These are phyloP conservation scores for Drosophila mojavensis DNA, from an alignment of 1,140 invertebrate species.

Conservation along the genomic window DNA sequence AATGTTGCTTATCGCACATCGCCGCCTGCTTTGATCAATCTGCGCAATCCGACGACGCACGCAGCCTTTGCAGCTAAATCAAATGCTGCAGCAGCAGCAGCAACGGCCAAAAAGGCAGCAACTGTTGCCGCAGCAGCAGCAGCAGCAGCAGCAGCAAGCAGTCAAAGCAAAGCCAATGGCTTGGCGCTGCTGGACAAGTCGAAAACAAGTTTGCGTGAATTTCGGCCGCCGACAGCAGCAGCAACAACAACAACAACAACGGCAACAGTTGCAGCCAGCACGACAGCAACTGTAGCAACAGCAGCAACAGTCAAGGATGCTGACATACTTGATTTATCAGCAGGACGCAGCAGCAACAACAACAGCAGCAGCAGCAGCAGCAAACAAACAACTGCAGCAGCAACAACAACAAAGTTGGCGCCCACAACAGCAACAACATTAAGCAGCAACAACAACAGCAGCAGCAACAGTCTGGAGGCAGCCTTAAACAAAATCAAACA, in stretches of 20 bases:
- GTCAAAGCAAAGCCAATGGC: slow-evolving; percentile 63
- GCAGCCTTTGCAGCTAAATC: slow-evolving; percentile 63
- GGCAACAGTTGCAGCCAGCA: slow-evolving; percentile 1
- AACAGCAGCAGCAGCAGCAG: slow-evolving; percentile 20
- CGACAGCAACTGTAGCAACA: slow-evolving; percentile 12
- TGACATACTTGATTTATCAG: slow-evolving; percentile 80
- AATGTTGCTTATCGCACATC: slow-evolving; percentile 71
- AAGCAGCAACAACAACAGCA: slow-evolving; percentile 6
- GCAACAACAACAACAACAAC: slow-evolving; percentile 17
- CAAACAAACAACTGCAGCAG: slow-evolving; percentile 8
- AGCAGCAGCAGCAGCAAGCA: slow-evolving; percentile 12
- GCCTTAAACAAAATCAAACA: slow-evolving; percentile 82
- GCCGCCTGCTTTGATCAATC: slow-evolving; percentile 77
- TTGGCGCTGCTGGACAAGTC: slow-evolving; percentile 51
- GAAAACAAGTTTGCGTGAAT: slow-evolving; percentile 77
- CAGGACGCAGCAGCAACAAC: slow-evolving; percentile 34
- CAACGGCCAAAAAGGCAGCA: slow-evolving; percentile 50
- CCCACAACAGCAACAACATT: slow-evolving; percentile 20
- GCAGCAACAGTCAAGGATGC: slow-evolving; percentile 57
- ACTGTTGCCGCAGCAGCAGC: not conserved
- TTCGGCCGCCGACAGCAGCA: slow-evolving; percentile 53
- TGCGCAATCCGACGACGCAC: slow-evolving; percentile 55
- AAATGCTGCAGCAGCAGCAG: slow-evolving; percentile 1
- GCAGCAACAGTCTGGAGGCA: slow-evolving; percentile 69
- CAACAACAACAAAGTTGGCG: not conserved